These are phyloP conservation scores for Heterotilapia buettikoferi DNA, from an alignment of 2,113 vertebrate species.

Conservation along the genomic window DNA sequence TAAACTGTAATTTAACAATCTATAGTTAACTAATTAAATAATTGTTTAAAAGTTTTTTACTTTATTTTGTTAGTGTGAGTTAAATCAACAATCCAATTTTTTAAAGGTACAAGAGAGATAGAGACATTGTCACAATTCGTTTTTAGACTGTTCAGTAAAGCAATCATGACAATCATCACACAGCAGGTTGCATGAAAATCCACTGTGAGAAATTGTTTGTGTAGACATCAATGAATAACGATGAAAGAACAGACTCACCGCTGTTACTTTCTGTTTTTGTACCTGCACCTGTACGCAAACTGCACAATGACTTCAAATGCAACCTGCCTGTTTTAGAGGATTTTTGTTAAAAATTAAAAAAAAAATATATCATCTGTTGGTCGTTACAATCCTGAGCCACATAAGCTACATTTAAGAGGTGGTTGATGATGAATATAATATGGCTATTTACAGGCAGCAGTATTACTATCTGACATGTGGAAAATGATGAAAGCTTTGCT, in stretches of 20 bases:
- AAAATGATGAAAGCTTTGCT: constrained; percentile 3
- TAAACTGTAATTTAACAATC: neutral
- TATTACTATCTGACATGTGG: constrained; percentile 14
- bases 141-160: neutral
- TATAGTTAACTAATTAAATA: neutral
- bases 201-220: neutral
- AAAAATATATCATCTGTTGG: neutral
- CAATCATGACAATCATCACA: neutral
- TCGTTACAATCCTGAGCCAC: neutral
- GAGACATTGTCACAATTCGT: neutral
- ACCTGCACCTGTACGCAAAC: neutral
- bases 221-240: neutral
- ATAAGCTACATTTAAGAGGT: neutral
- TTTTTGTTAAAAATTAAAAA: neutral
- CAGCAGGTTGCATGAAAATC: neutral
- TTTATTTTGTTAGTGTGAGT: neutral
- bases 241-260: neutral
- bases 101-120: neutral
- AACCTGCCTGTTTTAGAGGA: neutral
- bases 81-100: neutral
- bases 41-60: neutral
- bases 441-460: constrained; percentile 12
- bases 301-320: neutral
- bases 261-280: neutral
- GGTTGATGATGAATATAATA: neutral